Base-by-base conservation (phyloP, 2,113 vertebrate species). In the Microcebus griseorufus region DNA sequence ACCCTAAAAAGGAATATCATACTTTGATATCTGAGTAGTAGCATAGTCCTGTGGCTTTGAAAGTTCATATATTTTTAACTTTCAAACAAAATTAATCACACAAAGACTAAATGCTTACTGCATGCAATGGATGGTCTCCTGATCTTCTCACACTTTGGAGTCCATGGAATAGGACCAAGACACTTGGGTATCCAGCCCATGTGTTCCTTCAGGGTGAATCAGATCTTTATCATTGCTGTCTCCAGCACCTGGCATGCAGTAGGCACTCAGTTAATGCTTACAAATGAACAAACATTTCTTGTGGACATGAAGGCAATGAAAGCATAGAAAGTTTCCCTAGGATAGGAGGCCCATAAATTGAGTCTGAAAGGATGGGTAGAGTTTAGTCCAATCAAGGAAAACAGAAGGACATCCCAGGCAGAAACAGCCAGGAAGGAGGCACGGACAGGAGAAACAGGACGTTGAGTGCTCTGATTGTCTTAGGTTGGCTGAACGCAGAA, bases 21-120 rank as follows among this genome's bases (percentile, higher is more conserved):
- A 27, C 6, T 92, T 93, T 70, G 69, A 73, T 78, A 79, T 48
- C 18, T 81, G 27, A 93, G 17, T 53, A 17, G 1, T 37, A 34
- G 9, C 58, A 45, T 78, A 42, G 29, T 45, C 9, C 25, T 32
- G 16, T 91, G 81, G 82, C 10, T 96, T 88, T 89, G 76, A 97
- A 95, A 94, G 42, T 12, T 86, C 55, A 9, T 34, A 22, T 58
- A 48, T 23, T 94, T 93, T 80, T 69, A 92, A 88, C 62, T 82
- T 97, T 90, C 64, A 93, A 96, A 72, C 25, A 88, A 93, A 94
- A 85, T 67, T 88, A 32, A 73, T 60, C 62, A 88, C 1, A 29
- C 73, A 85, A 72, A 42, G 3, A 94, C 55, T 76, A 84, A 82
- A 48, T 58, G 70, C 32, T 92, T 72, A 14, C 51, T 92, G 62